Evolutionary conservation across 35 echinoderm and acorn worm genomes (phyloP), one percentile per base, ranked within the genome.

Genomic region (Eucidaris tribuloides): DNA sequence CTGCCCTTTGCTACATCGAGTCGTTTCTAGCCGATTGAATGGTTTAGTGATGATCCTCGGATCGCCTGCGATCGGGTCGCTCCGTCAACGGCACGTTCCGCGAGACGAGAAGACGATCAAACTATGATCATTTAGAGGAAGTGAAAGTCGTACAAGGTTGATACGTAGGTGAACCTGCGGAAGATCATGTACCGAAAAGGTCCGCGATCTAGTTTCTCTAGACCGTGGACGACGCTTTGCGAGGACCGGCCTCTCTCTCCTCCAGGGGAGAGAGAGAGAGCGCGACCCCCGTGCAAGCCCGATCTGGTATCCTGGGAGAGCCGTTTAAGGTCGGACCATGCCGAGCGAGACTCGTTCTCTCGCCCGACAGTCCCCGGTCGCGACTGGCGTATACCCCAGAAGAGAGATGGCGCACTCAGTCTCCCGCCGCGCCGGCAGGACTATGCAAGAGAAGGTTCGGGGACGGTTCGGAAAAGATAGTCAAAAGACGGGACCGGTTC

Each of bases 81-180:
- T 46, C 76, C 27, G 80, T 32, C 46, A 56, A 48, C 55, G 54
- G n/a, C n/a, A n/a, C n/a, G 48, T 28, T 43, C 76, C 77, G 79
- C 68, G 84, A 61, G 84, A 62, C 90, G 83, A 81, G 84, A 92
- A 92, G 90, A 86, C 83, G 90, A 77, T 92, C 90, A 80, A 92
- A 92, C 90, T 92, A n/a, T 92, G 90, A 92, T 92, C 83, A 92
- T 92, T 92, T 92, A 92, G 90, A 92, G 90, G 90, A 92, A 92
- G 90, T 92, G 87, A 92, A 92, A 87, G 90, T 92, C 83, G 84
- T 92, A 92, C 86, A 83, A 92, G 82, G 90, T 83, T 92, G 86
- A n/a, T 92, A 82, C 89, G 89, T 91, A 91, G 83, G 89, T 91
- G 89, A 91, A 91, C 89, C 83, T 91, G 89, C 89, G 89, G 82